Evolutionary conservation across 53 echinoderm and acorn worm species (phyloP).

Genomic region (Actinopyga echinites): DNA sequence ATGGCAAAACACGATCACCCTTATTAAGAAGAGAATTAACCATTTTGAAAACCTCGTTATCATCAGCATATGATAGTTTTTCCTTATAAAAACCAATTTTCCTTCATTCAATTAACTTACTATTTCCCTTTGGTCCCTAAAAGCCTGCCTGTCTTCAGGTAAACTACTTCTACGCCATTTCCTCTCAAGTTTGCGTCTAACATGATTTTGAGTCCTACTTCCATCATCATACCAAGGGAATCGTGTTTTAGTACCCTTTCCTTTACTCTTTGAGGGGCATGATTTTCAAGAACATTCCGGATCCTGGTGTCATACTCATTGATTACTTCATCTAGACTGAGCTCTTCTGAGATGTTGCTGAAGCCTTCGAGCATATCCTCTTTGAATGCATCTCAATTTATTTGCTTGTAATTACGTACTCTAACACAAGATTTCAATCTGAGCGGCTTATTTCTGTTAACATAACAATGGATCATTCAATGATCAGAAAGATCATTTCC

Average conservation of each 20-base stretch:
- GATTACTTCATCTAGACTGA: background rate
- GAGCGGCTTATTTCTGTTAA: background rate
- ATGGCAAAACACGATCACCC: no score
- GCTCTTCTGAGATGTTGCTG: background rate
- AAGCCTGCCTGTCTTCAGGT: background rate
- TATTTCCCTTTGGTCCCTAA: background rate
- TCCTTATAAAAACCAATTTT: background rate
- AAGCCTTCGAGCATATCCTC: background rate
- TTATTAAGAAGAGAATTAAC: no score
- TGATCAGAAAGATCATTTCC: slow-evolving; percentile 20
- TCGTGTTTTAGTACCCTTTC: background rate
- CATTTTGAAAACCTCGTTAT: no score
- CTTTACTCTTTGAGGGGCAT: background rate
- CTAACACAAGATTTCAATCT: background rate
- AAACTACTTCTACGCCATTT: background rate
- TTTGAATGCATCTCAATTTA: background rate
- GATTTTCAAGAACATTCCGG: background rate
- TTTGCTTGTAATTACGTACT: background rate
- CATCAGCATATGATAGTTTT: no score
- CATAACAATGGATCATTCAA: slow-evolving; percentile 3
- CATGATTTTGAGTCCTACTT: background rate
- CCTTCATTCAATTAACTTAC: background rate
- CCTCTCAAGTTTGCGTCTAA: slow-evolving; percentile 23
- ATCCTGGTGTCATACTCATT: background rate
- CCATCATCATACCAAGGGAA: slow-evolving; percentile 11